A percentile compares a stretch with the other conserved stretches of the same genome.
phyloP scores from a whole-genome alignment of 2,113 vertebrate species.

The Athene cunicularia region DNA sequence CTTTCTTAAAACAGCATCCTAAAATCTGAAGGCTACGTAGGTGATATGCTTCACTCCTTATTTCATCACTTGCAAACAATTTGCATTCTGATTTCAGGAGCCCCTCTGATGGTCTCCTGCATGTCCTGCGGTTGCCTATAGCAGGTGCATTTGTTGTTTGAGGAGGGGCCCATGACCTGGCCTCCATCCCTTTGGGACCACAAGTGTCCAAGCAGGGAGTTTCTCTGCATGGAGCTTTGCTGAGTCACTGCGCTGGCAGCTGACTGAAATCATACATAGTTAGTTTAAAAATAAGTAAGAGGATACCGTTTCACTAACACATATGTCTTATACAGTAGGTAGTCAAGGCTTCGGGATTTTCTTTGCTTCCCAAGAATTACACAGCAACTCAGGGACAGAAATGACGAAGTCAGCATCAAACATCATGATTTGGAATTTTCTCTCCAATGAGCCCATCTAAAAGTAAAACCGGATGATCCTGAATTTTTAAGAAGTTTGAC shows the following conservation, averaged over 20 bases:
- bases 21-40: background rate
- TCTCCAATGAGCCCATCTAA: background rate
- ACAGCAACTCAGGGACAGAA: background rate
- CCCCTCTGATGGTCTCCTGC: background rate
- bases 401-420: background rate
- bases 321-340: background rate
- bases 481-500: background rate
- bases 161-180: background rate
- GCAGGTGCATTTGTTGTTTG: background rate
- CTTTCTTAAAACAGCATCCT: background rate
- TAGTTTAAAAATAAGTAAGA: constrained; percentile 18
- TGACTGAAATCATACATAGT: background rate
- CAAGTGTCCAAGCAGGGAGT: background rate
- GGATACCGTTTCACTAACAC: background rate
- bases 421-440: background rate
- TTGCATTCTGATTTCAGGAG: background rate
- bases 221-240: background rate
- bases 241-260: background rate
- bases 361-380: background rate
- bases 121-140: background rate
- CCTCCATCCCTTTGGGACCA: rapidly evolving
- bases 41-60: background rate
- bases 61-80: background rate
- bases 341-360: background rate
- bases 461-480: background rate